phyloP scores from a whole-genome alignment of 1,140 invertebrate species.

The Calliopsis andreniformis region DNA sequence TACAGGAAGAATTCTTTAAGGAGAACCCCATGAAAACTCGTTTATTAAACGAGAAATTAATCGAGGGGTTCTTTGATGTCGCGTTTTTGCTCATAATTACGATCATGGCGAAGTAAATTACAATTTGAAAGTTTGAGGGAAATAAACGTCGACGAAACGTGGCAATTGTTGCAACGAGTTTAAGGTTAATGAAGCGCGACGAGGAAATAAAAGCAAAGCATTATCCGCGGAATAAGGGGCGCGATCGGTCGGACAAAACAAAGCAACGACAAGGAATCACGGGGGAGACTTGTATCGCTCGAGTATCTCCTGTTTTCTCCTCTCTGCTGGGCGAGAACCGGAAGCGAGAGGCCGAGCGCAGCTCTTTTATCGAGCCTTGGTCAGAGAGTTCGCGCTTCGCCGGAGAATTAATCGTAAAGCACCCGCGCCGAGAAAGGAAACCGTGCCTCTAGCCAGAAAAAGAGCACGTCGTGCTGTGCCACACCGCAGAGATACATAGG shows the following conservation, averaged over 20 bases:
- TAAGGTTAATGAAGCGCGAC: conserved; percentile 49
- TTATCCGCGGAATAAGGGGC: conserved; percentile 8
- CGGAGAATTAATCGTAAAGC: conserved; percentile 22
- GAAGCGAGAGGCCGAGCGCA: conserved; percentile 41
- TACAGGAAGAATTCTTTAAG: no score
- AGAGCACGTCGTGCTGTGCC: background rate
- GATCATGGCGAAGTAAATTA: conserved; percentile 5
- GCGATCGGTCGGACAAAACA: background rate
- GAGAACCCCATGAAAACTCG: no score
- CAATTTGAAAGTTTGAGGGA: no score
- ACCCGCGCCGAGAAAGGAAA: conserved; percentile 1
- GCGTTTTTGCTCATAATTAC: no score
- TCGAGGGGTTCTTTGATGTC: no score
- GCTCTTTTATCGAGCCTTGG: conserved; percentile 40
- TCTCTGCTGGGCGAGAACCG: conserved; percentile 30
- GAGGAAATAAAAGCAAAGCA: conserved; percentile 47
- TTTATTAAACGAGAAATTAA: no score
- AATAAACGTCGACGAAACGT: no score
- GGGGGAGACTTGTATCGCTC: conserved; percentile 36
- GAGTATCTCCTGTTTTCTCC: conserved; percentile 46
- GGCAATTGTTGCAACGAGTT: no score
- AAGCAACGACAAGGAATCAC: conserved; percentile 29
- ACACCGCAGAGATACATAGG: background rate
- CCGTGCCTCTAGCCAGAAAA: background rate
- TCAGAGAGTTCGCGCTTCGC: conserved; percentile 30